phyloP scores from a whole-genome alignment of 2,888 invertebrate genomes.

The Diploptera punctata region DNA sequence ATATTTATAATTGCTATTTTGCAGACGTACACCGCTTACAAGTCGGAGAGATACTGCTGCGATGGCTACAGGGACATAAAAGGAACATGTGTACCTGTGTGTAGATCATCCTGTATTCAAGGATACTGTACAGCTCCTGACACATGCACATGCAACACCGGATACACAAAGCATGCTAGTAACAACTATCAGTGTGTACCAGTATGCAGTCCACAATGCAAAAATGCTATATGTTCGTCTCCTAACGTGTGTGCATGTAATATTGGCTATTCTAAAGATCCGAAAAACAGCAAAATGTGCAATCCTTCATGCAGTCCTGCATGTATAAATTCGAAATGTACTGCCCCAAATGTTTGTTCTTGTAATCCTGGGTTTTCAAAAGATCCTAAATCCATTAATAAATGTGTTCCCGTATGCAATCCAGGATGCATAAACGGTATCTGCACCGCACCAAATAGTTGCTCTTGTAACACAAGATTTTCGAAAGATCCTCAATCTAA shows the following conservation, averaged over 20 bases:
- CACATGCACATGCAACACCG: slow-evolving; percentile 1
- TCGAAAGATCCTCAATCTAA: neutral
- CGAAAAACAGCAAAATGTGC: neutral
- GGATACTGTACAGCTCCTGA: slow-evolving; percentile 12
- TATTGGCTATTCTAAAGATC: slow-evolving; percentile 42
- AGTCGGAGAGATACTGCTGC: too few species aligned
- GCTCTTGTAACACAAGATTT: slow-evolving; percentile 52
- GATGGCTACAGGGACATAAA: too few species aligned
- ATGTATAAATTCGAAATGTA: slow-evolving; percentile 57
- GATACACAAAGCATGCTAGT: neutral
- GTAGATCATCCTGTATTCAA: slow-evolving; percentile 54
- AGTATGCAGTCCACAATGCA: neutral
- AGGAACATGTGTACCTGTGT: slow-evolving; percentile 59
- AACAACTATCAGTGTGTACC: neutral
- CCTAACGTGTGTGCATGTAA: slow-evolving; percentile 55
- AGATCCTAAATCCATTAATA: slow-evolving; percentile 49
- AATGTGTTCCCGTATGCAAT: slow-evolving; percentile 49
- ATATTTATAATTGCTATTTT: too few species aligned
- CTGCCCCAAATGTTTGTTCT: slow-evolving; percentile 61
- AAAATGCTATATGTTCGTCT: slow-evolving; percentile 10
- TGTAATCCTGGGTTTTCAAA: slow-evolving; percentile 59
- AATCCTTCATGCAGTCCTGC: slow-evolving; percentile 51
- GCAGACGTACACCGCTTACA: too few species aligned
- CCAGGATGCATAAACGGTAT: slow-evolving; percentile 55
- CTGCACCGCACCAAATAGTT: slow-evolving; percentile 54